Evolutionary conservation across 2,113 vertebrate species (phyloP), one percentile per base, ranked within the genome.

Genomic region (Prietella phreatophila): DNA sequence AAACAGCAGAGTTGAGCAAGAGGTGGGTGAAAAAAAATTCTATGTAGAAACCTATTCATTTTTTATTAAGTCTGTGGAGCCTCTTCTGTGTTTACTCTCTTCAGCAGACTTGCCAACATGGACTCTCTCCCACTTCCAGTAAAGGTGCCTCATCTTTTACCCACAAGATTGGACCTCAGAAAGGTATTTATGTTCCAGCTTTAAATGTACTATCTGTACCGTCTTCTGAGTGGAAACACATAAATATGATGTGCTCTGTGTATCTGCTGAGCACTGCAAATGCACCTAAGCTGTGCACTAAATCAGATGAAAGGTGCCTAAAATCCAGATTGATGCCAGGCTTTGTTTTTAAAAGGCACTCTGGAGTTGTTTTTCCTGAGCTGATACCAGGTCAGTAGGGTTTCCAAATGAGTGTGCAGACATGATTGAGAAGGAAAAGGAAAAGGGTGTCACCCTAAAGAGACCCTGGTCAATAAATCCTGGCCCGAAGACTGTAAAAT

Each of bases 391-490:
- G 42, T 22, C 58, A n/a, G 47, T 58, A 71, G 50, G 30, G 53
- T 63, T 85, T 84, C 50, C 73, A 69, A 63, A 84, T 76, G 65
- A 79, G 58, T 55, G 30, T 39, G 73, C 82, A 84, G 73, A 84
- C 81, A 69, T 33, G 56, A 56, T 27, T 56, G 30, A 47, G 61
- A 61, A n/a, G 33, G 53, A 78, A 61, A 58, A 75, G 86, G 79
- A 42, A 87, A 67, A 73, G 86, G 39, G 71, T 84, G 81, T 78
- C 55, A 76, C 65, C 69, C 22, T 33, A 47, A 87, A 83, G 55
- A 39, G 55, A 76, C 60, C 87, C 58, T 42, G 73, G 60, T 63
- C 73, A 33, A 88, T 88, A 88, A 88, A 84, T 88, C 61, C 73
- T 80, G n/a, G 4, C 58, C 56, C 61, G 39, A 83, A 83, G 78